Percentiles rank a stretch among this genome's conserved stretches.
Evolutionary conservation across 1,140 invertebrate genomes (phyloP).

Genomic region (Mesaphorura yosii): DNA sequence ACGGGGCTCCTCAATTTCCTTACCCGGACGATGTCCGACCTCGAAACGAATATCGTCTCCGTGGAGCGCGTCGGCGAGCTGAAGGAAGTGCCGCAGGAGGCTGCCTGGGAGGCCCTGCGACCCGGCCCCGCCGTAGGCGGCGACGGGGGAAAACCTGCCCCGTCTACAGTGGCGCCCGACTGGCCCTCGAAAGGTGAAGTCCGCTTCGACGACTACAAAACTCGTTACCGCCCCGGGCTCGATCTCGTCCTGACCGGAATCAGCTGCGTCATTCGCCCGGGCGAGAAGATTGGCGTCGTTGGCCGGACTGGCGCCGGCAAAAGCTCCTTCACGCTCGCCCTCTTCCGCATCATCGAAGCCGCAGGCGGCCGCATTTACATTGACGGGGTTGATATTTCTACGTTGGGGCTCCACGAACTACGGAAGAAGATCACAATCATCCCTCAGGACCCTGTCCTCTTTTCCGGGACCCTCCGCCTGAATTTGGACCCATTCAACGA

Average conservation of each 20-base stretch:
- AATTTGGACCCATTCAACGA: conserved; percentile 41
- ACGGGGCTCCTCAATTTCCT: conserved; percentile 48
- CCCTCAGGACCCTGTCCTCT: conserved; percentile 76
- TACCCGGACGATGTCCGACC: conserved; percentile 48
- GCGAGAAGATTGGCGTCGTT: conserved; percentile 35
- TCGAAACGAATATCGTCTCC: conserved; percentile 54
- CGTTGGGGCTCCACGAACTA: conserved; percentile 76
- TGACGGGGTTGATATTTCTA: conserved; percentile 73
- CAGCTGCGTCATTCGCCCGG: conserved; percentile 34
- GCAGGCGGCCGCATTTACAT: conserved; percentile 55
- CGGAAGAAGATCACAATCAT: conserved; percentile 80
- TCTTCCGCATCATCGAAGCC: conserved; percentile 44
- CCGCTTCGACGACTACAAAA: conserved; percentile 40
- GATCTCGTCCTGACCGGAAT: conserved; percentile 55
- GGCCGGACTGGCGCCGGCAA: conserved; percentile 42
- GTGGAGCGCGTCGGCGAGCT: conserved; percentile 52
- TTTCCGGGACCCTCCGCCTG: conserved; percentile 39
- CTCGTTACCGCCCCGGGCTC: conserved; percentile 47
- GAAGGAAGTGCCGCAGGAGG: conserved; percentile 37
- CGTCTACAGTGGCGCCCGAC: too few species aligned
- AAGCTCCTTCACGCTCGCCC: conserved; percentile 41
- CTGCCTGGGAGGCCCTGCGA: too few species aligned
- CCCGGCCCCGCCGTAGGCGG: too few species aligned
- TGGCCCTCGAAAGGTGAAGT: conserved; percentile 45
- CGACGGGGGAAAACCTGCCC: too few species aligned